Conservation (phyloP, 2,797 vertebrate genomes). For the Salmo trutta region DNA sequence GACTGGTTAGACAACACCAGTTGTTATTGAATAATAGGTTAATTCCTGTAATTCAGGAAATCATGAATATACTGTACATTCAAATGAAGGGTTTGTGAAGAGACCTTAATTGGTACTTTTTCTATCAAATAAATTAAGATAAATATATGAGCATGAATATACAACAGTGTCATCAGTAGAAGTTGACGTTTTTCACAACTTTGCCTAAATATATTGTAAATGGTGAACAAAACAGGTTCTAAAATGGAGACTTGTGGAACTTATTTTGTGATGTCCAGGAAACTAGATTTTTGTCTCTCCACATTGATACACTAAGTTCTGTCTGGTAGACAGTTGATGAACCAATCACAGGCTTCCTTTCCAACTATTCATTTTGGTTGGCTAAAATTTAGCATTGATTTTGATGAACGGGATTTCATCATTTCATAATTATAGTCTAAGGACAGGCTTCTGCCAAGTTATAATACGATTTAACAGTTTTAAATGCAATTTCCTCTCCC, state of each 20-base stretch:
- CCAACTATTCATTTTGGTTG: slow-evolving; percentile 17
- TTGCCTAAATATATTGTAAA: too few relatives aligned
- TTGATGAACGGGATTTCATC: slow-evolving; percentile 50
- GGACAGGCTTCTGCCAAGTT: slow-evolving; percentile 32
- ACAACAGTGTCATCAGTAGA: background rate
- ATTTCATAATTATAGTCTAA: slow-evolving; percentile 25
- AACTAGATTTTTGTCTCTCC: too few relatives aligned
- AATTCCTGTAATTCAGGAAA: background rate
- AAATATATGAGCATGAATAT: background rate
- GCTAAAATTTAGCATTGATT: slow-evolving; percentile 39
- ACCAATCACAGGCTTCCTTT: too few relatives aligned
- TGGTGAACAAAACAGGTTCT: slow-evolving; percentile 11
- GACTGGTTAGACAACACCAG: slow-evolving; percentile 38
- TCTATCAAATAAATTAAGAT: too few relatives aligned
- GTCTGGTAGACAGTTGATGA: too few relatives aligned
- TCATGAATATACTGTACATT: slow-evolving; percentile 15
- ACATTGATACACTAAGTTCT: too few relatives aligned
- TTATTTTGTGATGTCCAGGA: too few relatives aligned
- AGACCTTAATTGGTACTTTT: background rate
- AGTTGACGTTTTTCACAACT: too few relatives aligned
- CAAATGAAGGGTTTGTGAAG: slow-evolving; percentile 11
- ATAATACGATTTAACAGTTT: slow-evolving; percentile 46
- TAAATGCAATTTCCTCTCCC: slow-evolving; percentile 35
- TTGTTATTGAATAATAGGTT: slow-evolving; percentile 44
- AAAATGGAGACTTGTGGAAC: too few relatives aligned